phyloP scores from a whole-genome alignment of 2,797 vertebrate species.

The Monodelphis domestica region DNA sequence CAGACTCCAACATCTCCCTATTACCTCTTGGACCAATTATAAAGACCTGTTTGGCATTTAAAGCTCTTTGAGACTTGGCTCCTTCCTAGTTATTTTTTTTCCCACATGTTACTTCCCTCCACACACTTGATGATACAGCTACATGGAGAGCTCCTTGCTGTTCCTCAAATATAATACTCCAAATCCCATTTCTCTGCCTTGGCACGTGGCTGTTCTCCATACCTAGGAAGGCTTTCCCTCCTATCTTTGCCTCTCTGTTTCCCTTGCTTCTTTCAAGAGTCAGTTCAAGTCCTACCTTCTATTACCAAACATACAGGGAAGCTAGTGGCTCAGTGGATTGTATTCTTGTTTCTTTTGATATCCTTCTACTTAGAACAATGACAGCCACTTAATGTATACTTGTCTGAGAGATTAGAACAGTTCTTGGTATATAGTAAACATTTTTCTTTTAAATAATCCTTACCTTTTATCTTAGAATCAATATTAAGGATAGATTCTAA shows the following conservation, averaged over 20 bases:
- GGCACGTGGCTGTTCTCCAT: neutral
- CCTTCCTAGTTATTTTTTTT: neutral
- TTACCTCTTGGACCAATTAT: neutral
- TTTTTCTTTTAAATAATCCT: too few relatives aligned
- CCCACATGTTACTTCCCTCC: neutral
- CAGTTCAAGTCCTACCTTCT: neutral
- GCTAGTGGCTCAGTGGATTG: too few relatives aligned
- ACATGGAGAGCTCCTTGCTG: neutral
- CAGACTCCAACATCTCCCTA: neutral
- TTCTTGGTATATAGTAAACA: too few relatives aligned
- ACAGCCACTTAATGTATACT: too few relatives aligned
- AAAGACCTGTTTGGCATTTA: neutral
- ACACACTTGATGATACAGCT: neutral
- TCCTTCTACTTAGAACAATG: too few relatives aligned
- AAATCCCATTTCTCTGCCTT: too few relatives aligned
- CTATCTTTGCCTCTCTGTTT: neutral
- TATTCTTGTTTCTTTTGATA: neutral
- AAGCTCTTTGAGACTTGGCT: neutral
- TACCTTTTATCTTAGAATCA: too few relatives aligned
- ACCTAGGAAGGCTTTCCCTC: neutral
- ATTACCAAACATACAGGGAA: too few relatives aligned
- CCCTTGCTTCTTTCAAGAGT: neutral
- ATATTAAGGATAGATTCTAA: too few relatives aligned
- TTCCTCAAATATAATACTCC: too few relatives aligned
- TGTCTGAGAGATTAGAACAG: too few relatives aligned